A percentile compares a stretch with the other conserved stretches of the same genome.
phyloP scores from a whole-genome alignment of 1,140 invertebrate genomes.

The Theocolax elegans region DNA sequence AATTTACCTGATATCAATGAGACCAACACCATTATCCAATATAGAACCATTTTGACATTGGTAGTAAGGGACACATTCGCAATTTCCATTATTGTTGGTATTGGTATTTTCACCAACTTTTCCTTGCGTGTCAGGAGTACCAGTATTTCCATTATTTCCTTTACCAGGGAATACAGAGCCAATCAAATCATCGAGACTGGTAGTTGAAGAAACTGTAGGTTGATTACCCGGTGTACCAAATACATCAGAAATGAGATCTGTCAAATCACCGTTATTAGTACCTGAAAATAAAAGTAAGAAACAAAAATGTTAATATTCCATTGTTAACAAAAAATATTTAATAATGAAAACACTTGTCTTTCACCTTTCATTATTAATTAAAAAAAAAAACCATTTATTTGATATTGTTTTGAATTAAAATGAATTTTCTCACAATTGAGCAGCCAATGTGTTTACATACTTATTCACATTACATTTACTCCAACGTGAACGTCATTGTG shows the following conservation, averaged over 20 bases:
- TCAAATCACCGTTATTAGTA: background rate
- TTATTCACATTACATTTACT: no score
- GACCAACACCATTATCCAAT: constrained; percentile 75
- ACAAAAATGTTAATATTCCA: background rate
- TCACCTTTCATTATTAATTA: background rate
- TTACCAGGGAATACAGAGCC: background rate
- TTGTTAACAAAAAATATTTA: background rate
- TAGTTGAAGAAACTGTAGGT: background rate
- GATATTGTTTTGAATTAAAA: no score
- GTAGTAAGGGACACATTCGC: constrained; percentile 76
- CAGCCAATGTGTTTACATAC: no score
- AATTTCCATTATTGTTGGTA: no score
- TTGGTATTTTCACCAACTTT: background rate
- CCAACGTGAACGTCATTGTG: no score
- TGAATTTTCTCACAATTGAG: no score
- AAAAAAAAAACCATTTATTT: background rate
- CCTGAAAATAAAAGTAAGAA: no score
- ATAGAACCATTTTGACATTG: constrained; percentile 76
- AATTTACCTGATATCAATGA: constrained; percentile 79
- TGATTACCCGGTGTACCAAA: background rate
- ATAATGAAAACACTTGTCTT: background rate
- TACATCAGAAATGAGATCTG: background rate
- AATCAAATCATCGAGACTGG: constrained; percentile 13
- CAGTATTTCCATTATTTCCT: no score
- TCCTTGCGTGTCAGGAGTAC: no score